Percentiles rank a stretch among this genome's conserved stretches.
Evolutionary conservation across 2,113 vertebrate genomes (phyloP).

Genomic region (Leucoraja erinaceus): DNA sequence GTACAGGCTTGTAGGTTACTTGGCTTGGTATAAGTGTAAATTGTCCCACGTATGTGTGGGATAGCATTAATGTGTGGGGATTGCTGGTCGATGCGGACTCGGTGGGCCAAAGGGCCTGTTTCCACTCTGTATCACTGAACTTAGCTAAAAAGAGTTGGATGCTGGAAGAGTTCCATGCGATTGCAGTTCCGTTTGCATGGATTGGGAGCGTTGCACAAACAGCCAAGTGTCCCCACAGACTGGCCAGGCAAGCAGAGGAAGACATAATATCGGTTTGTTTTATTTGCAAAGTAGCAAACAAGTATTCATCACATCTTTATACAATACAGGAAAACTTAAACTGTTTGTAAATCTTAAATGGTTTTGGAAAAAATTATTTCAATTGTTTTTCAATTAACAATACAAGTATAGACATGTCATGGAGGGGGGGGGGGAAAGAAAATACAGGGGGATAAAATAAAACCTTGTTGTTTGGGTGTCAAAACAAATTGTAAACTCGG

Average conservation of each 20-base stretch:
- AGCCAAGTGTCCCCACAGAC: slow-evolving; percentile 1
- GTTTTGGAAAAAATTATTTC: slow-evolving; percentile 29
- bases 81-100: no score
- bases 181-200: not conserved
- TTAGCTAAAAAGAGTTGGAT: not conserved
- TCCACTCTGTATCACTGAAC: no score
- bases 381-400: slow-evolving; percentile 33
- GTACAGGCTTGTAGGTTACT: no score
- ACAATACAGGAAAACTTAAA: slow-evolving; percentile 35
- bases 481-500: slow-evolving; percentile 19
- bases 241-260: not conserved
- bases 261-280: slow-evolving; percentile 19
- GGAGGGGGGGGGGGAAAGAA: not conserved
- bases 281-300: slow-evolving; percentile 36
- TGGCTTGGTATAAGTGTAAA: no score
- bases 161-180: not conserved
- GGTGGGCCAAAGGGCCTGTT: no score
- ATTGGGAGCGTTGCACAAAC: not conserved
- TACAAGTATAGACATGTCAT: slow-evolving; percentile 28
- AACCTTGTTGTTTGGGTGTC: not conserved
- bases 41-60: no score
- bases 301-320: slow-evolving; percentile 28
- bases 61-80: no score
- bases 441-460: slow-evolving; percentile 13
- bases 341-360: slow-evolving; percentile 31